Percentiles rank a stretch among this genome's conserved stretches.
These are phyloP conservation scores for Melanogrammus aeglefinus DNA, from an alignment of 2,797 vertebrate genomes.

Conservation along the genomic window DNA sequence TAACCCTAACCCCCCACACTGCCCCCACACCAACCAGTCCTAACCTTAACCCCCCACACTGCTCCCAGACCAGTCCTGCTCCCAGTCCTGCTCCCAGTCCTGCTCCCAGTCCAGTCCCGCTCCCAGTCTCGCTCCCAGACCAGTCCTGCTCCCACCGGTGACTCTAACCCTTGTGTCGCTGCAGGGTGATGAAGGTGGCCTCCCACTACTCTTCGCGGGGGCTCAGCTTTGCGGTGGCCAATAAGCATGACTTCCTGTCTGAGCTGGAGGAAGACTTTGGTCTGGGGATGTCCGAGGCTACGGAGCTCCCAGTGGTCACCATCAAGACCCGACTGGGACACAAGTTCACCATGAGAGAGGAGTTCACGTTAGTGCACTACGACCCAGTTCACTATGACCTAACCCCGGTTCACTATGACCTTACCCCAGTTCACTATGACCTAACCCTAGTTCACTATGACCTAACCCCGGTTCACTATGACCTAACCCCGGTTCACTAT, in stretches of 20 bases:
- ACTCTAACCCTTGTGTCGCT: not conserved
- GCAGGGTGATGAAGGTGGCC: conserved; percentile 74
- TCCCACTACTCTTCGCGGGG: conserved; percentile 58
- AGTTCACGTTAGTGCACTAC: conserved; percentile 74
- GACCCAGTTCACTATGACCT: not conserved
- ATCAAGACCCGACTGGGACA: conserved; percentile 70
- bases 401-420: not conserved
- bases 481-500: conserved; percentile 19
- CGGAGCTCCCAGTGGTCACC: conserved; percentile 70
- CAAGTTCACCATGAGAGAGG: conserved; percentile 79
- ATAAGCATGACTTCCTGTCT: conserved; percentile 68
- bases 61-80: too few relatives aligned
- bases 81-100: too few relatives aligned
- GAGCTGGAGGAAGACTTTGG: conserved; percentile 77
- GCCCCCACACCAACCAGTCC: too few relatives aligned
- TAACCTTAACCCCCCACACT: too few relatives aligned
- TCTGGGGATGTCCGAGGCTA: conserved; percentile 60
- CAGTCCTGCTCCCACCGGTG: not conserved
- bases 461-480: not conserved
- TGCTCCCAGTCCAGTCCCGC: too few relatives aligned
- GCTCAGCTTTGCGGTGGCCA: conserved; percentile 71
- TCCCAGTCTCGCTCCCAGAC: too few relatives aligned
- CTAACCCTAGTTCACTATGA: not conserved
- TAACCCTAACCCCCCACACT: too few relatives aligned
- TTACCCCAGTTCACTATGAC: not conserved